Evolutionary conservation across 2,113 vertebrate genomes (phyloP), one percentile per base, ranked within the genome.

Genomic region (Triplophysa tibetana): DNA sequence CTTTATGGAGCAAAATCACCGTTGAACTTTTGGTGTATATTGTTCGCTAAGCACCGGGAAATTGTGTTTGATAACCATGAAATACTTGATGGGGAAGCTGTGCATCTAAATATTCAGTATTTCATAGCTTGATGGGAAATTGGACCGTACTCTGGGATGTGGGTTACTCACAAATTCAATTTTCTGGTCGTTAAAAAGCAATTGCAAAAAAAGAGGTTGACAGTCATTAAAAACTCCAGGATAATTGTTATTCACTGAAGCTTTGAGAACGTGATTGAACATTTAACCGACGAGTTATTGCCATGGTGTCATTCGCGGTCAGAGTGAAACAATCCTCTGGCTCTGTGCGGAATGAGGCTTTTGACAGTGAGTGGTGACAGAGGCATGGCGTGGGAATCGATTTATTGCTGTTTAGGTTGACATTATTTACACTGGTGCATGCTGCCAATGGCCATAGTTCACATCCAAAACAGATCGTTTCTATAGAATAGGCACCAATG

Each of bases 171-270:
- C 62, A 64, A 81, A 78, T 84, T 78, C 1, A 75, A 84, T 77
- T 79, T 84, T 79, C 75, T 60, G 33, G 81, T 83, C 54, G 41
- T 86, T 86, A 84, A 79, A 84, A 86, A 81, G 78, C 74, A 84
- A 77, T 84, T 82, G n/a, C 17, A 26, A 41, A 78, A 60, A 45
- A 60, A 48, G 19, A 74, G 48, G n/a, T n/a, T 21, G 76, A 78
- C 70, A 60, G 62, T 84, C 75, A 81, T 81, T 54, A 81, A 74
- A 84, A 68, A 48, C 58, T 58, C 69, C 10, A 2, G 75, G 75
- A 84, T 84, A 78, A 81, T 80, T 82, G 73, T 33, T 79, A 79
- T 48, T 84, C 80, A 72, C 62, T 77, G 82, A 82, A 83, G 80
- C 82, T 63, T 80, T 85, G 68, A 82, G 54, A 82, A 77, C 33